These are phyloP conservation scores for Venustaconcha ellipsiformis DNA, from an alignment of 1,140 invertebrate genomes.

Conservation along the genomic window DNA sequence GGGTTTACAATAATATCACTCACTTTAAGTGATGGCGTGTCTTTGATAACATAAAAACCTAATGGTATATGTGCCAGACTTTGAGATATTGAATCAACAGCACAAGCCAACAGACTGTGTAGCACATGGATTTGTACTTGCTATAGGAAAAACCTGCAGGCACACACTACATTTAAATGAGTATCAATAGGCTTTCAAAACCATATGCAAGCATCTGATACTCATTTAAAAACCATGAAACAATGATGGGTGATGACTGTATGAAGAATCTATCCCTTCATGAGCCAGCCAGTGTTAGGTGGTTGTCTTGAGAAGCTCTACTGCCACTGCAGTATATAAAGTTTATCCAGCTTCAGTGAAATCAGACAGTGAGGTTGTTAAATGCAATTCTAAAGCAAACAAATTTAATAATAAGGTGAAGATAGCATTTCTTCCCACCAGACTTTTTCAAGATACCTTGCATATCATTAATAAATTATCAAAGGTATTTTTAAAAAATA, in stretches of 20 bases:
- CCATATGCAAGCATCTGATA: constrained; percentile 4
- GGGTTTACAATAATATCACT: constrained; percentile 4
- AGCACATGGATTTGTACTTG: constrained; percentile 1
- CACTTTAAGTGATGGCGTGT: constrained; percentile 18
- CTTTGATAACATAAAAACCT: not conserved
- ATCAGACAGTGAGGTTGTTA: not conserved
- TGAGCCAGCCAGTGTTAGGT: constrained; percentile 21
- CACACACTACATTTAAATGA: constrained; percentile 7
- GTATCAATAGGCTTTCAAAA: constrained; percentile 8
- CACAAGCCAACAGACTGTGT: constrained; percentile 8
- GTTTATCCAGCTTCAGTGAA: not conserved
- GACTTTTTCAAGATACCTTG: too few relatives aligned
- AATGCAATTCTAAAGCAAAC: not conserved
- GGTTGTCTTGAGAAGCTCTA: constrained; percentile 14
- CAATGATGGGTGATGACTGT: constrained; percentile 6
- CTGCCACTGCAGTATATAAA: constrained; percentile 5
- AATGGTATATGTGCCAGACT: constrained; percentile 3
- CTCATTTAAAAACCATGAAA: constrained; percentile 6
- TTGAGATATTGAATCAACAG: not conserved
- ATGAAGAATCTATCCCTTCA: constrained; percentile 9
- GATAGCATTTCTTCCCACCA: too few relatives aligned
- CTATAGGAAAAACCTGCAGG: constrained; percentile 7
- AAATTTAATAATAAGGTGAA: too few relatives aligned
- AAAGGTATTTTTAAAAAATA: too few relatives aligned
- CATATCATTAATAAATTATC: too few relatives aligned